Evolutionary conservation across 1,140 invertebrate species (phyloP).

Genomic region (Orussus abietinus): DNA sequence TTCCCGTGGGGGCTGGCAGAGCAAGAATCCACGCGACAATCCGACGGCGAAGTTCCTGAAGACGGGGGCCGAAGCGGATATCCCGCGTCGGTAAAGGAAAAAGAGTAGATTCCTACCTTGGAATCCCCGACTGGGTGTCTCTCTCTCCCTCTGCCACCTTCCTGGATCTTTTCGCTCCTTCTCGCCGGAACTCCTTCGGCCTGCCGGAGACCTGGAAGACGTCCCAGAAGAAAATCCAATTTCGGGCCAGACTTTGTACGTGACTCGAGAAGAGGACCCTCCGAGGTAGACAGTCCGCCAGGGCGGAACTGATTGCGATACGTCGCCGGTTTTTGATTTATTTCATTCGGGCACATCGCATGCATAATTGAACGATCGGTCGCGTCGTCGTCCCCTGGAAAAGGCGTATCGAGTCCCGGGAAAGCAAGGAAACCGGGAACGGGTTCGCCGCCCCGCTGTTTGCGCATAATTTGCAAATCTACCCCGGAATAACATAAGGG

Average conservation of each 20-base stretch:
- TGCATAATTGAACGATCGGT: constrained; percentile 16
- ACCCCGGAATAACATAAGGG: no score
- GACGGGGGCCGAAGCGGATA: no score
- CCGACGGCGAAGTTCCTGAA: no score
- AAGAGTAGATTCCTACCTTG: no score
- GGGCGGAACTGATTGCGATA: constrained; percentile 19
- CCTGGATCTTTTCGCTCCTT: no score
- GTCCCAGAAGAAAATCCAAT: constrained; percentile 23
- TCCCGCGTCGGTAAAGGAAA: no score
- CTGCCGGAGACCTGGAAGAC: constrained; percentile 6
- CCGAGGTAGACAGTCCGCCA: constrained; percentile 17
- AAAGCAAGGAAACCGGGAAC: constrained; percentile 13
- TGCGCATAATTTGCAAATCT: constrained; percentile 20
- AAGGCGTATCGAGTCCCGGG: neutral
- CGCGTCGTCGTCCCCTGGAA: neutral
- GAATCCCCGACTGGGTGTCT: no score
- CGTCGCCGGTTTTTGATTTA: constrained; percentile 16
- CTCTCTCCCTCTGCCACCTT: constrained; percentile 3
- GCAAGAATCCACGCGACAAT: no score
- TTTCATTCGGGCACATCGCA: neutral
- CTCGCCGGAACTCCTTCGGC: no score
- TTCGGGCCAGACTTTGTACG: constrained; percentile 25
- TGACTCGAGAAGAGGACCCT: constrained; percentile 1
- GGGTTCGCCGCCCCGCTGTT: constrained; percentile 14
- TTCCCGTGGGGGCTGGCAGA: no score